Conservation (phyloP, 2,888 invertebrate genomes). For the Blastobasis adustella region DNA sequence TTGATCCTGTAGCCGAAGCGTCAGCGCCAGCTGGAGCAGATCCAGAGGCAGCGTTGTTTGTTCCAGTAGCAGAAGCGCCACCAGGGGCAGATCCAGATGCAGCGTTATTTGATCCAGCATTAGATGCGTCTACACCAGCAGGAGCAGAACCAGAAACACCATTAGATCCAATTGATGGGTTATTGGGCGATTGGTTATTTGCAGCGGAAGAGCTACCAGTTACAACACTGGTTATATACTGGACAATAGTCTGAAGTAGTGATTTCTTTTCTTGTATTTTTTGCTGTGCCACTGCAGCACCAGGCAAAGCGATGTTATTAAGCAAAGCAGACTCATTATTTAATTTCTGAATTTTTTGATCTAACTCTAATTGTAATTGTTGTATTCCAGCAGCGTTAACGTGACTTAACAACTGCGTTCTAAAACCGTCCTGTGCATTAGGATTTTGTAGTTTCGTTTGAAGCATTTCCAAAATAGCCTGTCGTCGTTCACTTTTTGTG, state of each 20-base stretch:
- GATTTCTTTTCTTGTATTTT: conserved; percentile 44
- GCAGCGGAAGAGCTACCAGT: conserved; percentile 4
- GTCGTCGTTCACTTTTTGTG: conserved; percentile 49
- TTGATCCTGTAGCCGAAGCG: background rate
- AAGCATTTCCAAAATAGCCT: conserved; percentile 48
- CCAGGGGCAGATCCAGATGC: background rate
- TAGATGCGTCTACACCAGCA: background rate
- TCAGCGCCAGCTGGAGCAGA: background rate
- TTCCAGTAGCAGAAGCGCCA: background rate
- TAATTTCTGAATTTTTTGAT: conserved; percentile 47
- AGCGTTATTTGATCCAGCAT: background rate
- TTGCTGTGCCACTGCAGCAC: conserved; percentile 38
- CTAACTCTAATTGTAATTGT: conserved; percentile 37
- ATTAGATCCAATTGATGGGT: background rate
- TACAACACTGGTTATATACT: conserved; percentile 44
- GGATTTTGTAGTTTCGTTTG: conserved; percentile 39
- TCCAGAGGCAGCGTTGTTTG: background rate
- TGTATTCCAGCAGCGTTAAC: conserved; percentile 45
- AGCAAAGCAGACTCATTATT: conserved; percentile 48
- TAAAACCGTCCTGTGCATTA: conserved; percentile 32
- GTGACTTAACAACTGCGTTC: conserved; percentile 39
- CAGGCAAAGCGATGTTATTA: conserved; percentile 38
- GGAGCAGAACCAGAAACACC: background rate
- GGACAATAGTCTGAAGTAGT: conserved; percentile 40
- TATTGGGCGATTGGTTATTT: background rate